Conservation (phyloP, 92 coral and sea anemone species). For the Zoanthus sociatus region DNA sequence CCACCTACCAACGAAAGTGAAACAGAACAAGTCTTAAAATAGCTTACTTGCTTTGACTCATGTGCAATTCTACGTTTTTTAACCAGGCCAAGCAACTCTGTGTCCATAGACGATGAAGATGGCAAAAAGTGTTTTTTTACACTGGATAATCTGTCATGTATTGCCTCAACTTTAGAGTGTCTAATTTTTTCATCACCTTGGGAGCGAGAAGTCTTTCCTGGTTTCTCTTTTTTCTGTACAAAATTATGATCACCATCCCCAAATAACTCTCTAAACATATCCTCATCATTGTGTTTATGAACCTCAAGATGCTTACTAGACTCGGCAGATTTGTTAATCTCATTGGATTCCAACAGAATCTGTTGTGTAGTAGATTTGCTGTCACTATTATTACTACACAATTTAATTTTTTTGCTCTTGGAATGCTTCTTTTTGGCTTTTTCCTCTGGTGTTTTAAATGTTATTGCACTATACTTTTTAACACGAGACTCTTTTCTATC, state of each 20-base stretch:
- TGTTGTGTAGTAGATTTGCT: background rate
- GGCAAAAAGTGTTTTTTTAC: conserved; percentile 12
- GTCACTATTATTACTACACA: background rate
- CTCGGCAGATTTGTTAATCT: background rate
- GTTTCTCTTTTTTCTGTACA: background rate
- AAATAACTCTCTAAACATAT: conserved; percentile 21
- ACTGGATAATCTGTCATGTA: background rate
- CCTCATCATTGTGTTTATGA: conserved; percentile 67
- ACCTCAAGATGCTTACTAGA: conserved; percentile 54
- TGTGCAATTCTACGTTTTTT: conserved; percentile 97
- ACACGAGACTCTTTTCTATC: background rate
- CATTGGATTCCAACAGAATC: background rate
- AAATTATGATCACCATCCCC: background rate
- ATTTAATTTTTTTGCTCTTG: background rate
- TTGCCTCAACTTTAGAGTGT: background rate
- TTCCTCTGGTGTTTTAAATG: background rate
- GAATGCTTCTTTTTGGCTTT: background rate
- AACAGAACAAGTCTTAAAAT: too few relatives aligned
- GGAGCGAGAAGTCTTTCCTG: background rate
- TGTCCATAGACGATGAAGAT: conserved; percentile 49
- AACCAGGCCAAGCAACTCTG: conserved; percentile 74
- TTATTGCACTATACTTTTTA: background rate
- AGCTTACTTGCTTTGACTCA: conserved; percentile 81
- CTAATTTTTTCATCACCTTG: background rate
- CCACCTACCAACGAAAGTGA: background rate